Evolutionary conservation across 64 coral and sea anemone genomes (phyloP).

Genomic region (Astreopora myriophthalma): DNA sequence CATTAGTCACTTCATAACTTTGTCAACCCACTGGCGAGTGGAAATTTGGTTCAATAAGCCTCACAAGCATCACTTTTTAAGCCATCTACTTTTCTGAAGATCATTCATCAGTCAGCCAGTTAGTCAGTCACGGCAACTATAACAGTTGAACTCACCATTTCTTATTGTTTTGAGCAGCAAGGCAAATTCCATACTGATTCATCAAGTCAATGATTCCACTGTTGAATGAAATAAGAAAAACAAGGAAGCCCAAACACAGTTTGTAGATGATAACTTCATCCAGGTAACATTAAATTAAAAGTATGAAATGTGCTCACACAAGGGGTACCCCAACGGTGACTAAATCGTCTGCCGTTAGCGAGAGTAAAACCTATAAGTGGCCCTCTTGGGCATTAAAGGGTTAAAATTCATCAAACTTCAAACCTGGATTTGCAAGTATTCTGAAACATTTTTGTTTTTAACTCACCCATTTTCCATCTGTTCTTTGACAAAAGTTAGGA

Average conservation of each 20-base stretch:
- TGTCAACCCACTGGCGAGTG: neutral
- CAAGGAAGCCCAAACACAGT: neutral
- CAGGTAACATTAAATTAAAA: no score
- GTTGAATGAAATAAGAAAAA: neutral
- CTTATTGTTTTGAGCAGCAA: constrained; percentile 87
- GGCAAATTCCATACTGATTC: constrained; percentile 86
- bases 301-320: no score
- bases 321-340: no score
- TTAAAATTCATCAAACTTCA: neutral
- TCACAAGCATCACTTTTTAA: neutral
- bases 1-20: neutral
- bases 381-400: neutral
- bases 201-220: constrained; percentile 91
- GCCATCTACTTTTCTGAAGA: no score
- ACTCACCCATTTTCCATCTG: constrained; percentile 93
- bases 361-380: neutral
- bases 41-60: neutral
- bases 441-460: neutral
- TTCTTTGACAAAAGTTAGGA: constrained; percentile 95
- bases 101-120: neutral
- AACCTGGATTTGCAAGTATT: no score
- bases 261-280: neutral
- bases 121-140: neutral
- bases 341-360: no score
- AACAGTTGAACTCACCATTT: constrained; percentile 61